Evolutionary conservation across 1,140 invertebrate species (phyloP).

Genomic region (Panagrolaimus sp.): DNA sequence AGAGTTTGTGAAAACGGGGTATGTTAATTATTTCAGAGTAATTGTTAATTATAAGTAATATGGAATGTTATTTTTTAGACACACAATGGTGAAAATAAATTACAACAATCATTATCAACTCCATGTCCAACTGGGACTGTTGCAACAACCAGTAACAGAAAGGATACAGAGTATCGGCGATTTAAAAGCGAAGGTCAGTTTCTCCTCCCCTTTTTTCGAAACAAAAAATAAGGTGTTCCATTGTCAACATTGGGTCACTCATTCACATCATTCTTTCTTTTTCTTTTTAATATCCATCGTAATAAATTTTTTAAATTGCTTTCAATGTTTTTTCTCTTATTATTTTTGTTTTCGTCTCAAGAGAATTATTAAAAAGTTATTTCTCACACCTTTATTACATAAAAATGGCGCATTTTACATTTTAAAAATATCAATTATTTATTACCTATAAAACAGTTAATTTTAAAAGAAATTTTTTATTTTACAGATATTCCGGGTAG

Average conservation of each 20-base stretch:
- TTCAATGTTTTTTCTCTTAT: background rate
- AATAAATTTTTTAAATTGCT: too few species aligned
- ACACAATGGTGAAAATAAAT: slow-evolving; percentile 7
- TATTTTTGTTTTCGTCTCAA: too few species aligned
- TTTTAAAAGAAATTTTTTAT: slow-evolving; percentile 1
- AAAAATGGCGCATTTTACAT: too few species aligned
- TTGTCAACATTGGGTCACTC: too few species aligned
- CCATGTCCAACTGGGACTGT: slow-evolving; percentile 30
- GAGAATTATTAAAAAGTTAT: slow-evolving; percentile 7
- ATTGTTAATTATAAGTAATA: too few species aligned
- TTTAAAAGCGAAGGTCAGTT: slow-evolving; percentile 54
- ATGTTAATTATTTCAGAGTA: background rate
- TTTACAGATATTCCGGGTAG: slow-evolving; percentile 15
- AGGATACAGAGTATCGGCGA: slow-evolving; percentile 55
- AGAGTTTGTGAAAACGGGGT: slow-evolving; percentile 9
- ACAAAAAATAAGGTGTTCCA: too few species aligned
- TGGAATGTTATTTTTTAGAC: background rate
- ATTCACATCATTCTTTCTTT: too few species aligned
- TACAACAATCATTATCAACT: slow-evolving; percentile 48
- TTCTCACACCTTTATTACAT: too few species aligned
- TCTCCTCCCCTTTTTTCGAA: background rate
- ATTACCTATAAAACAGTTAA: background rate
- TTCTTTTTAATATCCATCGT: too few species aligned
- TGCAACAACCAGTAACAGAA: slow-evolving; percentile 18
- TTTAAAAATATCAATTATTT: too few species aligned